Conservation (phyloP, 2,113 vertebrate species). For the Rhabdornis inornatus region DNA sequence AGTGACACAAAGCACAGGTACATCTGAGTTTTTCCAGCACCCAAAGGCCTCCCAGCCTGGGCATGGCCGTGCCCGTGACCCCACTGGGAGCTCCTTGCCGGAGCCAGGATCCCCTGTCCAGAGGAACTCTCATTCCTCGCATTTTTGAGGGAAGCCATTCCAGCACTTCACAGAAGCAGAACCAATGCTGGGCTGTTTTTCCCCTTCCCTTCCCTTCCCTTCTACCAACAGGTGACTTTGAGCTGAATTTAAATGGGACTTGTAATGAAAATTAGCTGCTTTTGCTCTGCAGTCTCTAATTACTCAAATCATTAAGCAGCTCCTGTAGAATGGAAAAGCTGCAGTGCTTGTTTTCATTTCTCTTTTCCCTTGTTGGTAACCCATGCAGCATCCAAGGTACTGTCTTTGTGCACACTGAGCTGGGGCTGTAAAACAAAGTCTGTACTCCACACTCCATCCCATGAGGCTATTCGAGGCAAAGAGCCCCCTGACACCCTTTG, state of each 20-base stretch:
- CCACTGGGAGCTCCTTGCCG: not conserved
- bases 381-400: not conserved
- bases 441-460: not conserved
- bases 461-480: not conserved
- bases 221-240: slow-evolving; percentile 18
- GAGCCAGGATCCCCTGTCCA: not conserved
- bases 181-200: not conserved
- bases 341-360: not conserved
- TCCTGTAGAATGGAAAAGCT: not conserved
- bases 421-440: not conserved
- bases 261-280: slow-evolving; percentile 8
- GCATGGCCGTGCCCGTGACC: accelerated
- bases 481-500: not conserved
- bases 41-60: accelerated
- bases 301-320: not conserved
- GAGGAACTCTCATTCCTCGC: not conserved
- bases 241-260: not conserved
- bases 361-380: not conserved
- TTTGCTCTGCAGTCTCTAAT: not conserved
- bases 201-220: not conserved
- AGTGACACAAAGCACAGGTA: not conserved
- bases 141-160: not conserved
- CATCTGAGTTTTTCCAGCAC: not conserved
- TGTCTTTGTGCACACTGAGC: not conserved
- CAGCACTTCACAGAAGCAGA: not conserved